Base-by-base conservation (phyloP, 2,113 vertebrate genomes). In the Callospermophilus lateralis region DNA sequence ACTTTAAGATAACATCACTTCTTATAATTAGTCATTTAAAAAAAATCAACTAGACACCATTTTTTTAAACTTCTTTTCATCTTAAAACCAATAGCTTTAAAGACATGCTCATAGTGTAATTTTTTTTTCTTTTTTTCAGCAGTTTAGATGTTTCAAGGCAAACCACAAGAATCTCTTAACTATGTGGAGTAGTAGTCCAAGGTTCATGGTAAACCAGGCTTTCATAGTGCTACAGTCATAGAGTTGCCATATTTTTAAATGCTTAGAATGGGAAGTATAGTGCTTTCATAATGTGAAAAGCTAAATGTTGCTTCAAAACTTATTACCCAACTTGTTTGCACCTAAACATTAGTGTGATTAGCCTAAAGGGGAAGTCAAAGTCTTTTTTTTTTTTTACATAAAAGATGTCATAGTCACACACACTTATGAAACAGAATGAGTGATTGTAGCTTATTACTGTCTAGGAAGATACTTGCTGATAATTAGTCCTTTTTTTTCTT, bases 21-120 rank as follows among this genome's bases (percentile, higher is more conserved):
- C 87, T 84, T 93, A 63, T 87, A 94, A 86, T 81, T 45, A 55
- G 26, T 96, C 63, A 92, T 81, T 90, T 72, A 13, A 5, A 86
- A 93, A 67, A 92, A 48, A 84, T 84, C 87, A 77, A 86, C 28
- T 68, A 48, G 45, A 81, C 9, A 55, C 94, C 81, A 55, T 70
- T 96, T 81, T 79, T 91, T 30, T 68, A 83, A 83, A 45, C 20
- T 92, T 53, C 13, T 95, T 89, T 42, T 87, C 68, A 30, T 90
- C 84, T 93, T 92, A 88, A 80, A 93, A 70, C 32, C 77, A 67
- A 2, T 87, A 84, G 19, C 13, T 83, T 95, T 85, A 85, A 86
- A 95, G 48, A 79, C 7, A 24, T 19, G 30, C 26, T 95, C 28
- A 92, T 9, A 68, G n/a, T 80, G 28, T 88, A 63, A 67, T 80